Conservation (phyloP, 2,797 vertebrate genomes). For the Simalia tracyae region DNA sequence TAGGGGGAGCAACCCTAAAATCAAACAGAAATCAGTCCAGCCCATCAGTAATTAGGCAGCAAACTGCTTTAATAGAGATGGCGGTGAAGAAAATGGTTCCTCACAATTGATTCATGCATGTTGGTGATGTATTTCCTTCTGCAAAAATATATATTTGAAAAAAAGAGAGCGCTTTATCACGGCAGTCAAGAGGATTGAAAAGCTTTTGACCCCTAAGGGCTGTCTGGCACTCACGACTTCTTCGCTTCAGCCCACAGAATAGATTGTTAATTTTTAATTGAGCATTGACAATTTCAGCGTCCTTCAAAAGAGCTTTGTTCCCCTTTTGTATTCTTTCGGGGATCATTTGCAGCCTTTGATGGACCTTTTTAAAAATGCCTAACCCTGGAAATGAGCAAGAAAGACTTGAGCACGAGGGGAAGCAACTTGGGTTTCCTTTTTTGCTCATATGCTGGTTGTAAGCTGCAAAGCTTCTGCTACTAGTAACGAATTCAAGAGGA, state of each 20-base stretch:
- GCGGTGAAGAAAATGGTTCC: neutral
- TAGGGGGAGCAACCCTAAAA: conserved; percentile 19
- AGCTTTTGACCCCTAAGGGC: conserved; percentile 34
- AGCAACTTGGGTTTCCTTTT: neutral
- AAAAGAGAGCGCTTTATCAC: conserved; percentile 3
- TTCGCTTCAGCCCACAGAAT: conserved; percentile 51
- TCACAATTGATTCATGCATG: conserved; percentile 1
- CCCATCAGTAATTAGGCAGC: conserved; percentile 12
- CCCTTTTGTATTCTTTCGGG: conserved; percentile 54
- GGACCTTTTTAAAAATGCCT: conserved; percentile 24
- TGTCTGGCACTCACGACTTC: conserved; percentile 35
- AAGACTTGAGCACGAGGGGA: conserved; percentile 2
- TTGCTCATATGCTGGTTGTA: neutral
- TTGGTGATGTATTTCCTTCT: neutral
- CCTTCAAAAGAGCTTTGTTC: conserved; percentile 65
- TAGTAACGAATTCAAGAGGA: too few relatives aligned
- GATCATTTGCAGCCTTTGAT: conserved; percentile 50
- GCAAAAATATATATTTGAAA: neutral
- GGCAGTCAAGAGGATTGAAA: conserved; percentile 27
- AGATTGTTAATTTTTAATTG: conserved; percentile 66
- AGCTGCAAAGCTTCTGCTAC: neutral
- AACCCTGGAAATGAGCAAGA: conserved; percentile 9
- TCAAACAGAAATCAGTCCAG: conserved; percentile 1
- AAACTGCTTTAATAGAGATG: conserved; percentile 24
- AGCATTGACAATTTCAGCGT: conserved; percentile 56